Evolutionary conservation across 2,113 vertebrate genomes (phyloP), one percentile per base, ranked within the genome.

Genomic region (Coryphaenoides rupestris): DNA sequence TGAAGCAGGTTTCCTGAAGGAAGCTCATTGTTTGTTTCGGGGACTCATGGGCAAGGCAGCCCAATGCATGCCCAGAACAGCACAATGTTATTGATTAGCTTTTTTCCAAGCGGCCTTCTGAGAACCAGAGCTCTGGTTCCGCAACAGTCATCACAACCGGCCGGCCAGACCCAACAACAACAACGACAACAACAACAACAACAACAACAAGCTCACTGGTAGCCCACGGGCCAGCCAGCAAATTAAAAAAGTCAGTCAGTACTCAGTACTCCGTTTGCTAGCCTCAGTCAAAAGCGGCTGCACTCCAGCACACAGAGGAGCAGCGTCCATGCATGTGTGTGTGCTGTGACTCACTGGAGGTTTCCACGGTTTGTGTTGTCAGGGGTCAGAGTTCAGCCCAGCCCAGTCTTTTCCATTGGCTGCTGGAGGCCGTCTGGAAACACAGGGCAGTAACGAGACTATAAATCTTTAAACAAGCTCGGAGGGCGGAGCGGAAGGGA

Each of bases 381-480:
- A 60, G 22, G 19, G 79, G 74, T 81, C 79, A 85, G 68, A 82
- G 82, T 80, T 86, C 26, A 21, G 4, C 55, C 0, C 52, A 52
- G 67, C 7, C 1, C 68, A 19, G n/a, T 65, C 21, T 54, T 55
- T 70, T 70, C 82, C 65, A 70, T 45, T 78, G 56, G 55, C 55
- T 58, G 19, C 17, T 22, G 17, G 33, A 12, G 10, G 60, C 57
- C 53, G 19, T 58, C 55, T 62, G 59, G 47, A 57, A 54, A 55
- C 60, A 64, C 33, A 52, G 60, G 40, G 45, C 46, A 66, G 26
- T 55, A 21, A 77, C 24, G 33, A 9, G 57, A 55, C 64, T 63
- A 72, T 77, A 75, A 83, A 82, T 58, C 72, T 82, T 83, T 75
- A 72, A 23, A 72, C 67, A 40, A 60, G 59, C 56, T 67, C 1